Evolutionary conservation across 23 tunicate genomes (phyloP).

Genomic region (Trididemnum clinides): DNA sequence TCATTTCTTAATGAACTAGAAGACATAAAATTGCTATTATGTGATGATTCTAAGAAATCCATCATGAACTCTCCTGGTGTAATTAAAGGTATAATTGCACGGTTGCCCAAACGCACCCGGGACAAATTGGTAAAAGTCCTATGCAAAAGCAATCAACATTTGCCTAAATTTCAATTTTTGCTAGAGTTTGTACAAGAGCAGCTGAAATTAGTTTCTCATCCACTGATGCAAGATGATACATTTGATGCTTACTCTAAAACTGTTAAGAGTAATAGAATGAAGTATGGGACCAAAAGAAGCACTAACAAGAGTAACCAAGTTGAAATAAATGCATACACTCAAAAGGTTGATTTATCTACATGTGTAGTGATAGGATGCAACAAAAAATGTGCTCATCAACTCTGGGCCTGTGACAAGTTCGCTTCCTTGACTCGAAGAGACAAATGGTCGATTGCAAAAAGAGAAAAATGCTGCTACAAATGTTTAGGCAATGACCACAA

Average conservation of each 20-base stretch:
- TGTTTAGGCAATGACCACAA: no score
- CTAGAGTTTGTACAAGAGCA: neutral
- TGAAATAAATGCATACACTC: no score
- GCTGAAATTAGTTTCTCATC: neutral
- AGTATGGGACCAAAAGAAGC: no score
- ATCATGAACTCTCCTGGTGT: conserved; percentile 1
- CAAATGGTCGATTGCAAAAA: no score
- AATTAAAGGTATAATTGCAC: neutral
- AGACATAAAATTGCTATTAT: neutral
- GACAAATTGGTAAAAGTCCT: neutral
- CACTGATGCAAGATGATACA: conserved; percentile 2
- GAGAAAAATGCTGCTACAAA: no score
- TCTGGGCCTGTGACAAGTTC: no score
- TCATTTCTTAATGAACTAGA: neutral
- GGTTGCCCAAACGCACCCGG: neutral
- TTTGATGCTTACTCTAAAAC: neutral
- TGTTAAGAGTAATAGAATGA: neutral
- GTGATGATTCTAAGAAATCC: neutral
- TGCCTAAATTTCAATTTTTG: neutral
- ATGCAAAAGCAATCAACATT: neutral
- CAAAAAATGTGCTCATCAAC: neutral
- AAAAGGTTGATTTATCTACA: neutral
- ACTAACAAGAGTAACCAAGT: no score
- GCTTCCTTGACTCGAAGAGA: no score
- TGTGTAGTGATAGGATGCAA: neutral